phyloP scores from a whole-genome alignment of 2,888 invertebrate species.

The Aproaerema taeniolella region DNA sequence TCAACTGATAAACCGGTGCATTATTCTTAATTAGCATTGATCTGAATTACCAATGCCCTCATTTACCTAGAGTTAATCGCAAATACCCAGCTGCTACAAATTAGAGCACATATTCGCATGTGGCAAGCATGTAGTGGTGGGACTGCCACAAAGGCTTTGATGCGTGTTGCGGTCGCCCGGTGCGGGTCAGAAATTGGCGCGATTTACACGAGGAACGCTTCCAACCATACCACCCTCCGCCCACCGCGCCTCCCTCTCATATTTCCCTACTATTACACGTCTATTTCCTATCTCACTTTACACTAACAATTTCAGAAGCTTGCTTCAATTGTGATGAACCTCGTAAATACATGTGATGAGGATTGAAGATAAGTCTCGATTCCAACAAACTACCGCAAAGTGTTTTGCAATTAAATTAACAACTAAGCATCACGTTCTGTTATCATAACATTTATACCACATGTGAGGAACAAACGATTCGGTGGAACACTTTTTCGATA shows the following conservation, averaged over 20 bases:
- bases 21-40: no score
- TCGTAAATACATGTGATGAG: no score
- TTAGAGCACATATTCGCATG: slow-evolving; percentile 35
- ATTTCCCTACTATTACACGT: slow-evolving; percentile 7
- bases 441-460: no score
- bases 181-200: slow-evolving; percentile 66
- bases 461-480: no score
- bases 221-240: slow-evolving; percentile 31
- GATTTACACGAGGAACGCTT: slow-evolving; percentile 53
- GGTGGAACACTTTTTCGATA: no score
- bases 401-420: no score
- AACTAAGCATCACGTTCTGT: no score
- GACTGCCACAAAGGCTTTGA: slow-evolving; percentile 63
- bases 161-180: slow-evolving; percentile 63
- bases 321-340: no score
- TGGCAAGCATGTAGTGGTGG: slow-evolving; percentile 43
- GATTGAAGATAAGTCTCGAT: no score
- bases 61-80: slow-evolving; percentile 19
- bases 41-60: slow-evolving; percentile 6
- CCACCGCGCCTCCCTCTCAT: slow-evolving; percentile 4
- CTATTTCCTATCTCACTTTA: slow-evolving; percentile 3
- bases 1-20: no score
- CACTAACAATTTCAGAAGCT: slow-evolving; percentile 8
- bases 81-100: slow-evolving; percentile 26
- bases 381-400: no score